Conservation (phyloP, 2,797 vertebrate genomes). For the Peromyscus aztecus region DNA sequence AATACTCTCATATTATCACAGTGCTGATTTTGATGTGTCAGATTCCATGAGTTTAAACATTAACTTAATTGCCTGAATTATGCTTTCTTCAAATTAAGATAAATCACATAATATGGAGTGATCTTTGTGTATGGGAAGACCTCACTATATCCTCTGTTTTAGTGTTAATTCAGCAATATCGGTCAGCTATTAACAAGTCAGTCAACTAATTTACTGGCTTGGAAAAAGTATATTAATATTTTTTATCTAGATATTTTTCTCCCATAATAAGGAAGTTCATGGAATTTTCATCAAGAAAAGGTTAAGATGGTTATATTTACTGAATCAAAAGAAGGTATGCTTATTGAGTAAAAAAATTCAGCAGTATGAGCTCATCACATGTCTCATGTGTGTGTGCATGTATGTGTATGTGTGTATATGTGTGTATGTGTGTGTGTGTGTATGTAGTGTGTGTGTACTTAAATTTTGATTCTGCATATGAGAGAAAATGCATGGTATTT, state of each 20-base stretch:
- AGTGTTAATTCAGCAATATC: not conserved
- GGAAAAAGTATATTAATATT: not conserved
- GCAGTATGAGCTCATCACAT: not conserved
- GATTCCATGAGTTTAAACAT: not conserved
- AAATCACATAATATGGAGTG: not conserved
- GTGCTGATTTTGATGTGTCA: not conserved
- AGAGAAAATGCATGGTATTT: not conserved
- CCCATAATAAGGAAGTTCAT: not conserved
- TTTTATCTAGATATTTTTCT: slow-evolving; percentile 14
- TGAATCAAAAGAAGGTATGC: not conserved
- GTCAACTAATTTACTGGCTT: not conserved
- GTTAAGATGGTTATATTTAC: not conserved
- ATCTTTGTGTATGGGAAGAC: not conserved
- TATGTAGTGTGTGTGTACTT: not conserved
- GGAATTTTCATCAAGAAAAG: not conserved
- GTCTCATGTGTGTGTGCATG: not conserved
- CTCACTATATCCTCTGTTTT: not conserved
- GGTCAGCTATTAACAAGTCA: not conserved
- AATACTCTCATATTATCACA: not conserved
- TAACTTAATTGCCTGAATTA: not conserved
- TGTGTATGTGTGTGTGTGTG: not conserved
- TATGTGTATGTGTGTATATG: not conserved
- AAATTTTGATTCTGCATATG: not conserved
- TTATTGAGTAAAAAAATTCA: not conserved
- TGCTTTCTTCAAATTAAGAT: not conserved